Evolutionary conservation across 1,140 invertebrate genomes (phyloP).

Genomic region (Goniozus legneri): DNA sequence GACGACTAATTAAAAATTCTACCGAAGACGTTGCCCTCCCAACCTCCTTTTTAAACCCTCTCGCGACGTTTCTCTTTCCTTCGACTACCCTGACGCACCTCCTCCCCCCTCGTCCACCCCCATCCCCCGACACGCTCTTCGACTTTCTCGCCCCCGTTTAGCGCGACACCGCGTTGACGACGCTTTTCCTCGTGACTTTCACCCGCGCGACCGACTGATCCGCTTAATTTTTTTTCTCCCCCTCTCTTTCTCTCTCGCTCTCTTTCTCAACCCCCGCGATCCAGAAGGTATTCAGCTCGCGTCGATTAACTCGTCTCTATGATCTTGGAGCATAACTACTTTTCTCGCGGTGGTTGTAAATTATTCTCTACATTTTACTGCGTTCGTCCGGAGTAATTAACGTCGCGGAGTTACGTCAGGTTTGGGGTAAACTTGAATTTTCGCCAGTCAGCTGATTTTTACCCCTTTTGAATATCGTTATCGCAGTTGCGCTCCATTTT

Average conservation of each 20-base stretch:
- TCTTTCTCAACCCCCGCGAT: neutral
- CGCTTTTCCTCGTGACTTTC: neutral
- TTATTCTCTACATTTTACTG: too few species aligned
- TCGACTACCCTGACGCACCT: conserved; percentile 8
- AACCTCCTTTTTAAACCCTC: conserved; percentile 23
- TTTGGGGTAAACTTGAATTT: too few species aligned
- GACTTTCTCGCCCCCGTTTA: conserved; percentile 4
- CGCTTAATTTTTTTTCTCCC: neutral
- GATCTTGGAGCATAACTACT: too few species aligned
- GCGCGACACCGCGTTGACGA: neutral
- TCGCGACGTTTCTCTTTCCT: conserved; percentile 5
- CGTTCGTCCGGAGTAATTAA: too few species aligned
- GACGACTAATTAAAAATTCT: conserved; percentile 54
- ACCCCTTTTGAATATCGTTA: too few species aligned
- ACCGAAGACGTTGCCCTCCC: conserved; percentile 38
- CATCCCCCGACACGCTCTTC: conserved; percentile 5
- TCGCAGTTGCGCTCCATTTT: too few species aligned
- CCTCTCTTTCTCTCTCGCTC: neutral
- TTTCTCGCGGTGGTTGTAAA: too few species aligned
- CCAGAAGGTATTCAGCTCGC: too few species aligned
- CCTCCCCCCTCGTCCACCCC: conserved; percentile 19
- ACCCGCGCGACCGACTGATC: neutral
- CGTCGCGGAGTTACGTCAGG: too few species aligned
- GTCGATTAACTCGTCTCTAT: too few species aligned
- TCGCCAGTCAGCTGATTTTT: too few species aligned